Conservation (phyloP, 2,797 vertebrate species). For the Poecilia wingei region DNA sequence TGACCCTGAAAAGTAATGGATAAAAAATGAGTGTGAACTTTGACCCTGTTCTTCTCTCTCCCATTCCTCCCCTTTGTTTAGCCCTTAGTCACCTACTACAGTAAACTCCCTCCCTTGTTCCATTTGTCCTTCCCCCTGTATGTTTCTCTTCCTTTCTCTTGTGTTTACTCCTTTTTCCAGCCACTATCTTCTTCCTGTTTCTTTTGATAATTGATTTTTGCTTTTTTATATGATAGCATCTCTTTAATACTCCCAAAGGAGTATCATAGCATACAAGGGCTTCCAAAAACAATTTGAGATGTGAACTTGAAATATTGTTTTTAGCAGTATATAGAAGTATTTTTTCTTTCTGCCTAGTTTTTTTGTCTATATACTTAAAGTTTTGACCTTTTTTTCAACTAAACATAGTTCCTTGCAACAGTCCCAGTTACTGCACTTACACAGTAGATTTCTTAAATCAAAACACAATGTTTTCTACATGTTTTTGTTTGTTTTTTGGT, state of each 20-base stretch:
- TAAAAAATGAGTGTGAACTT: constrained; percentile 71
- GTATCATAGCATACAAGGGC: background rate
- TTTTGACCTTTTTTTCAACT: background rate
- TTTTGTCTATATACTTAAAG: background rate
- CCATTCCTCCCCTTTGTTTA: constrained; percentile 7
- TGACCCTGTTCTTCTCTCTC: constrained; percentile 36
- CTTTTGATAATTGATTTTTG: background rate
- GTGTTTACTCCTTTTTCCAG: background rate
- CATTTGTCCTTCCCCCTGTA: background rate
- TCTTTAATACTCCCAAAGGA: background rate
- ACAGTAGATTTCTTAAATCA: background rate
- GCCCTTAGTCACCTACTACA: constrained; percentile 17
- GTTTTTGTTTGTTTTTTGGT: background rate
- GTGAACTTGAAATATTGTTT: background rate
- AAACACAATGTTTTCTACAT: background rate
- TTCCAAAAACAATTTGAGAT: background rate
- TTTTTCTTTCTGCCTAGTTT: background rate
- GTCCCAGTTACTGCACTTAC: background rate
- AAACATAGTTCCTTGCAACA: background rate
- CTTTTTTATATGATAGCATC: background rate
- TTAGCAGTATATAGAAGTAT: background rate
- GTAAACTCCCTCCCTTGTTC: constrained; percentile 7
- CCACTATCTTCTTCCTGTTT: background rate
- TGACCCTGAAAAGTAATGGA: constrained; percentile 71
- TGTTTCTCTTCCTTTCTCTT: background rate